Evolutionary conservation across 1,140 invertebrate genomes (phyloP).

Genomic region (Diorhabda sublineata): DNA sequence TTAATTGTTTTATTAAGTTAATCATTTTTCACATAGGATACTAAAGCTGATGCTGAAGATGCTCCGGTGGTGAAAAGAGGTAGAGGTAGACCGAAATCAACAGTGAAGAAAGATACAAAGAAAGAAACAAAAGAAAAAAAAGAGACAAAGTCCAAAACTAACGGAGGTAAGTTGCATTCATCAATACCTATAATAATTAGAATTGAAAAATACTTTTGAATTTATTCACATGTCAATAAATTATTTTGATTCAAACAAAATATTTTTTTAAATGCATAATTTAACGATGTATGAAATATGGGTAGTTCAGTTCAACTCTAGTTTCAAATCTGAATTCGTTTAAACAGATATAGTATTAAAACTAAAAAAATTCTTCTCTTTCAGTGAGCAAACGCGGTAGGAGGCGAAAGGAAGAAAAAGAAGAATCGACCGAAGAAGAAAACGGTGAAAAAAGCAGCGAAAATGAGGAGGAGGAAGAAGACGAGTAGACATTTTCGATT

Average conservation of each 20-base stretch:
- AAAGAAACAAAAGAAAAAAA: constrained; percentile 16
- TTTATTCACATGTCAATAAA: background rate
- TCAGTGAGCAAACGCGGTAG: constrained; percentile 26
- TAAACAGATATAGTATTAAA: too few relatives aligned
- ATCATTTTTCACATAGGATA: constrained; percentile 7
- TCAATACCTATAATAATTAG: background rate
- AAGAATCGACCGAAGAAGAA: constrained; percentile 32
- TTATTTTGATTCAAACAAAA: background rate
- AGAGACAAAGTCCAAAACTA: constrained; percentile 26
- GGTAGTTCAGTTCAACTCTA: too few relatives aligned
- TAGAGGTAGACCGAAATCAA: constrained; percentile 30
- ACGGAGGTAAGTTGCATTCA: constrained; percentile 23
- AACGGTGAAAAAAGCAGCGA: constrained; percentile 26
- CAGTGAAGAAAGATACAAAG: constrained; percentile 22
- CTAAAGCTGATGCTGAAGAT: constrained; percentile 26
- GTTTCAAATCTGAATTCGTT: too few relatives aligned
- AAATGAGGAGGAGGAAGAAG: constrained; percentile 29
- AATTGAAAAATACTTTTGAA: background rate
- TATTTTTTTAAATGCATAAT: background rate
- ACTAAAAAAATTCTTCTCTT: background rate
- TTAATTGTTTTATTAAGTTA: too few relatives aligned
- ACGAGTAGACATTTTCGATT: constrained; percentile 11
- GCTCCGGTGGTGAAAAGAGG: constrained; percentile 31
- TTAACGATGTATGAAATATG: background rate
- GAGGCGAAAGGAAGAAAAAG: constrained; percentile 31